Evolutionary conservation across 2,113 vertebrate species (phyloP).

Genomic region (Anhinga anhinga): DNA sequence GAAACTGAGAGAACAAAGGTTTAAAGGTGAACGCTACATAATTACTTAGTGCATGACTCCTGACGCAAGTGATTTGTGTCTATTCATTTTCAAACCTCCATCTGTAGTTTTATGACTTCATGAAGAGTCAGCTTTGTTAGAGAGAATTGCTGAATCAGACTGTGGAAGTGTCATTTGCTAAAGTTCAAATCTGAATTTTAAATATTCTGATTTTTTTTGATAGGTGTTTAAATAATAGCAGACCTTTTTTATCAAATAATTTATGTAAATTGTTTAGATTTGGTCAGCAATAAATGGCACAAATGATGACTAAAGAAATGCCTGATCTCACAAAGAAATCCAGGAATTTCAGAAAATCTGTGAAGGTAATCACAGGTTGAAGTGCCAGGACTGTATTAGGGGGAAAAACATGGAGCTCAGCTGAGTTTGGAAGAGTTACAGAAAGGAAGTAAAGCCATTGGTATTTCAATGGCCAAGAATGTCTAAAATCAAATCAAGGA

Average conservation of each 20-base stretch:
- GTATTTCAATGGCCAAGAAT: not conserved
- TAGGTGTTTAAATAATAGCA: not conserved
- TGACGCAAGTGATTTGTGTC: not conserved
- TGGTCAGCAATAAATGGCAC: not conserved
- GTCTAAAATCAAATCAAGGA: not conserved
- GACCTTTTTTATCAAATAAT: not conserved
- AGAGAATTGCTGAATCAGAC: not conserved
- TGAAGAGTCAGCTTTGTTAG: not conserved
- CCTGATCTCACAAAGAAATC: not conserved
- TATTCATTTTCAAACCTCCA: not conserved
- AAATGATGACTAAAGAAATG: not conserved
- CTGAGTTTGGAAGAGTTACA: not conserved
- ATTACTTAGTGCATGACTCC: not conserved
- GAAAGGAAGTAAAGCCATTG: not conserved
- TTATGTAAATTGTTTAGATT: not conserved
- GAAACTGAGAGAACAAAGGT: not conserved
- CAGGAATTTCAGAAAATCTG: not conserved
- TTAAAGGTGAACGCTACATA: not conserved
- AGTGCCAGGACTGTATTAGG: not conserved
- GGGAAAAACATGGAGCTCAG: not conserved
- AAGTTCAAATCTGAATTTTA: not conserved
- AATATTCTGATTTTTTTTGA: not conserved
- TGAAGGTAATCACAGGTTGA: not conserved
- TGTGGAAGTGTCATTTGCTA: not conserved
- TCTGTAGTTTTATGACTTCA: not conserved